Evolutionary conservation across 2,888 invertebrate species (phyloP), one percentile per base, ranked within the genome.

Genomic region (Noctua fimbriata): DNA sequence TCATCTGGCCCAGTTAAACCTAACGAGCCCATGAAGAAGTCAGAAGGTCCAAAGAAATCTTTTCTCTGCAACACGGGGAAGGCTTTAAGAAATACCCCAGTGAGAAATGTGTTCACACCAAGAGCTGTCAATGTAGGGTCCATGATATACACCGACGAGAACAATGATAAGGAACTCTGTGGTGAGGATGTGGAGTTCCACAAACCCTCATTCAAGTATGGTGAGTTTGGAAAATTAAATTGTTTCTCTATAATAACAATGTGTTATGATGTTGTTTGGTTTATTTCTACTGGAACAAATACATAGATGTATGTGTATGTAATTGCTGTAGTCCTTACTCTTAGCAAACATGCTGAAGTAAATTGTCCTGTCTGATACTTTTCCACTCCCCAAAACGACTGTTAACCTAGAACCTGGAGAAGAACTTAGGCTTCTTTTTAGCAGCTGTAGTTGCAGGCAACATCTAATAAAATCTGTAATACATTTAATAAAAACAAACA

Each of bases 21-120:
- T 0, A 95, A 95, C 67, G 95, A 95, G 75, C 95, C 96, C 2
- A 66, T 93, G 2, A 96, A 96, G 84, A 96, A 95, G 81, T 88
- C 89, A 3, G 92, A 92, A 24, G 94, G 94, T 28, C 84, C 88
- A 0, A 96, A 96, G 82, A 96, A 96, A 82, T 94, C 96, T 0
- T 96, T 96, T 78, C 89, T 96, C 1, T 93, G 93, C 0, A 96
- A 96, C 82, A 93, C 93, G 1, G 96, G 96, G 9, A 95, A 95
- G 89, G 94, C 95, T 0, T 76, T 96, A 9, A 94, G 94, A 79
- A 93, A 92, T 78, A 96, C 96, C 16, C 96, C 96, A 9, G 87
- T 90, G 6, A 90, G 95, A 28, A 92, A 94, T 75, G 93, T 92
- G 2, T 95, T 95, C 79, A 94, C 95, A 12, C 96, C 96, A 1